A percentile compares a stretch with the other conserved stretches of the same genome.
Conservation (phyloP, 2,888 invertebrate species). For the Temnothorax ravouxi region DNA sequence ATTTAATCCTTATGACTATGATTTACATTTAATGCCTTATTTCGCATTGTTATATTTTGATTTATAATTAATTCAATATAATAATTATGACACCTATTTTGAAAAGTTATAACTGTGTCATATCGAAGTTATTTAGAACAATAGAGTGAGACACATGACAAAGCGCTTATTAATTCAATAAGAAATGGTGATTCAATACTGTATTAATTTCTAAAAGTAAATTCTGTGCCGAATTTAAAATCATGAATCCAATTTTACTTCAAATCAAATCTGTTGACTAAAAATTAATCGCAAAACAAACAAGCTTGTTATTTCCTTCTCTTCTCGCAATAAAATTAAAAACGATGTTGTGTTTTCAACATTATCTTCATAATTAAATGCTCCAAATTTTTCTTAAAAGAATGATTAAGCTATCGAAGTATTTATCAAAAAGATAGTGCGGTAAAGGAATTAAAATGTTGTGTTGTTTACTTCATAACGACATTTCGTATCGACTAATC, state of each 20-base stretch:
- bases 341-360: background rate
- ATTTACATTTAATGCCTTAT: conserved; percentile 14
- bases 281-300: background rate
- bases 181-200: background rate
- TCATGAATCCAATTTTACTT: background rate
- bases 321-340: background rate
- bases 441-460: background rate
- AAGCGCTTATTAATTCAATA: conserved; percentile 6
- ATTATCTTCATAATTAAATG: background rate
- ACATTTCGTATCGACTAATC: background rate
- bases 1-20: conserved; percentile 2
- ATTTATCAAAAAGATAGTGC: background rate
- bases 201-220: background rate
- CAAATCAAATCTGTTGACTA: background rate
- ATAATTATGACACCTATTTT: background rate
- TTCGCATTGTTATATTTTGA: background rate
- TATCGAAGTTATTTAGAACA: background rate
- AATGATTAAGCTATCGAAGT: background rate
- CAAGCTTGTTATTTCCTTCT: background rate
- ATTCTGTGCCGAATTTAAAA: background rate
- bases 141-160: background rate
- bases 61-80: background rate
- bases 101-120: background rate
- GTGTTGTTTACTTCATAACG: background rate
- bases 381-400: background rate